Percentiles rank a stretch among this genome's conserved stretches.
These are phyloP conservation scores for Cremastinae sp. DNA, from an alignment of 2,888 invertebrate genomes.

Conservation along the genomic window DNA sequence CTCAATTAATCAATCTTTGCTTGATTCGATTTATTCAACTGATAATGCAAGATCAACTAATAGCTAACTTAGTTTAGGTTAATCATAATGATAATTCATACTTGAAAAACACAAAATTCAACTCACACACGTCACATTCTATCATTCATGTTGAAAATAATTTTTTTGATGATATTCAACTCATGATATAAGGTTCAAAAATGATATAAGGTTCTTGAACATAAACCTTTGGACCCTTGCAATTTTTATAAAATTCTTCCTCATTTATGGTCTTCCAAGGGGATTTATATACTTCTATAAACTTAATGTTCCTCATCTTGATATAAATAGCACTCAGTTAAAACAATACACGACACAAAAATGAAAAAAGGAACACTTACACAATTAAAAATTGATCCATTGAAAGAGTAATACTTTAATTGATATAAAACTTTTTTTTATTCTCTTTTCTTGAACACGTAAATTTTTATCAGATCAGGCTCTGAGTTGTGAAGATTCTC, in stretches of 20 bases:
- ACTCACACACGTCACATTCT: background rate
- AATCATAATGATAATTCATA: conserved; percentile 8
- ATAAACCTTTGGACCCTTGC: too few relatives aligned
- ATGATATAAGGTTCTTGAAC: too few relatives aligned
- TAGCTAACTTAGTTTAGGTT: conserved; percentile 41
- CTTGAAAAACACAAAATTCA: conserved; percentile 2
- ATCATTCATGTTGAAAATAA: too few relatives aligned
- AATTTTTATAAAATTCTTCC: too few relatives aligned
- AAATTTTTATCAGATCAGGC: conserved; percentile 2
- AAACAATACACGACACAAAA: too few relatives aligned
- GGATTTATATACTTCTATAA: too few relatives aligned
- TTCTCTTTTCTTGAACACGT: background rate
- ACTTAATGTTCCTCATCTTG: background rate
- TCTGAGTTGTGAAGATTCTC: conserved; percentile 11
- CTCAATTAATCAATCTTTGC: conserved; percentile 16
- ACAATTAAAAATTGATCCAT: too few relatives aligned
- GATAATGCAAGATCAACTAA: conserved; percentile 22
- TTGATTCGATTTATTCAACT: conserved; percentile 4
- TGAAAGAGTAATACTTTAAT: too few relatives aligned
- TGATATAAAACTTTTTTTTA: conserved; percentile 14
- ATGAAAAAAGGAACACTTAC: background rate
- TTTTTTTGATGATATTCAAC: too few relatives aligned
- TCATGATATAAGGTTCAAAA: too few relatives aligned
- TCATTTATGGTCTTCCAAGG: too few relatives aligned
- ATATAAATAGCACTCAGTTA: background rate